These are phyloP conservation scores for Sinohyriopsis cumingii DNA, from an alignment of 2,888 invertebrate species.

Conservation along the genomic window DNA sequence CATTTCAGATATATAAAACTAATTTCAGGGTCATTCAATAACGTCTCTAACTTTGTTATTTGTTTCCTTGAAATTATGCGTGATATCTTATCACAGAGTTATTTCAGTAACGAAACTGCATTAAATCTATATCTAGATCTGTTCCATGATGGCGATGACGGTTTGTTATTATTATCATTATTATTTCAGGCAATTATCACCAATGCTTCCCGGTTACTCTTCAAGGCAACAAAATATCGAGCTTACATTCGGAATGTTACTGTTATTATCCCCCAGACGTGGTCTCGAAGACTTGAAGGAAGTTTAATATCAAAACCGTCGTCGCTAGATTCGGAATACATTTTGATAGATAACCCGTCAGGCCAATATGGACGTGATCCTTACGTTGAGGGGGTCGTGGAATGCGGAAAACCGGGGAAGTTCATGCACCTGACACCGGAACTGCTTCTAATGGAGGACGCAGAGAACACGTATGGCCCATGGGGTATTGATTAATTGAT, in stretches of 20 bases:
- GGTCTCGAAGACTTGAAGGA: conserved; percentile 73
- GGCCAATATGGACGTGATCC: conserved; percentile 45
- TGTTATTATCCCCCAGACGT: conserved; percentile 77
- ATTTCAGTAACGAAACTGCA: no score
- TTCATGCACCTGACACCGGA: conserved; percentile 53
- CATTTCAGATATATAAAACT: no score
- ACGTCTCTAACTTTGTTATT: neutral
- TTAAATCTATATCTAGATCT: no score
- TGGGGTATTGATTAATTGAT: no score
- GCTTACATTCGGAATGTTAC: conserved; percentile 75
- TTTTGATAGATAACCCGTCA: conserved; percentile 74
- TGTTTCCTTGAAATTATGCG: no score
- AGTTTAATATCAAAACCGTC: no score
- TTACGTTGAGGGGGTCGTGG: conserved; percentile 43
- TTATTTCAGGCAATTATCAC: conserved; percentile 74
- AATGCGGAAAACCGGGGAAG: conserved; percentile 47
- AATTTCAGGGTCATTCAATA: no score
- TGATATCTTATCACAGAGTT: no score
- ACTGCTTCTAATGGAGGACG: conserved; percentile 29
- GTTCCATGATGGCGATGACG: no score
- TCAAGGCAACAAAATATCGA: conserved; percentile 75
- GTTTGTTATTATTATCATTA: no score
- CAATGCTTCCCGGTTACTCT: conserved; percentile 77
- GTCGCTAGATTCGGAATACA: conserved; percentile 70
- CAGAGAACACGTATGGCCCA: no score